Percentiles rank a stretch among this genome's conserved stretches.
Conservation (phyloP, 2,797 vertebrate genomes). For the Rhinella marina region DNA sequence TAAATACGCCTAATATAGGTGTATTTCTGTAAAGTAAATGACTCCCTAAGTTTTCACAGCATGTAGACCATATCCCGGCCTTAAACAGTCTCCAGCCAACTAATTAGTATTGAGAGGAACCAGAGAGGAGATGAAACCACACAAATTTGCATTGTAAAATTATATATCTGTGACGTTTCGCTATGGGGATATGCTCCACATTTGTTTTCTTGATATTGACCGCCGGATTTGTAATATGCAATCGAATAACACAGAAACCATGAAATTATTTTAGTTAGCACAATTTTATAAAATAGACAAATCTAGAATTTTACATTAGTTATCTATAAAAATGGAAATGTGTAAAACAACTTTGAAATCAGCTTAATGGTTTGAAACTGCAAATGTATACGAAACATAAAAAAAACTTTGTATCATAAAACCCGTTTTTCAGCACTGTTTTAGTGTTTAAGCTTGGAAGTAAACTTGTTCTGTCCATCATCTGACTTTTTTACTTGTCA, state of each 20-base stretch:
- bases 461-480: slow-evolving; percentile 16
- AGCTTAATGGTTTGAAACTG: not conserved
- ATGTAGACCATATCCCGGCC: too few relatives aligned
- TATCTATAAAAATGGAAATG: slow-evolving; percentile 22
- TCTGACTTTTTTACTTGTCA: slow-evolving; percentile 28
- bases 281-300: slow-evolving; percentile 35
- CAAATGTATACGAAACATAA: slow-evolving; percentile 18
- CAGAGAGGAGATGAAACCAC: not conserved
- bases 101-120: not conserved
- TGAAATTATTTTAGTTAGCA: not conserved
- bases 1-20: too few relatives aligned
- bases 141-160: not conserved
- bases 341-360: slow-evolving; percentile 37
- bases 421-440: slow-evolving; percentile 60
- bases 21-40: too few relatives aligned
- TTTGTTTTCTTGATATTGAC: not conserved
- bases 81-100: not conserved
- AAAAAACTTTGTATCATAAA: slow-evolving; percentile 11
- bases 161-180: not conserved
- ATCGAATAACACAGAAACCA: not conserved
- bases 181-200: not conserved
- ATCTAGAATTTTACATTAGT: slow-evolving; percentile 32
- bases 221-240: not conserved
- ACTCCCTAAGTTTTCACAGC: too few relatives aligned
- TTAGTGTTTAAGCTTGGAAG: slow-evolving; percentile 11